Evolutionary conservation across 2,113 vertebrate genomes (phyloP).

Genomic region (Mastomys natalensis): DNA sequence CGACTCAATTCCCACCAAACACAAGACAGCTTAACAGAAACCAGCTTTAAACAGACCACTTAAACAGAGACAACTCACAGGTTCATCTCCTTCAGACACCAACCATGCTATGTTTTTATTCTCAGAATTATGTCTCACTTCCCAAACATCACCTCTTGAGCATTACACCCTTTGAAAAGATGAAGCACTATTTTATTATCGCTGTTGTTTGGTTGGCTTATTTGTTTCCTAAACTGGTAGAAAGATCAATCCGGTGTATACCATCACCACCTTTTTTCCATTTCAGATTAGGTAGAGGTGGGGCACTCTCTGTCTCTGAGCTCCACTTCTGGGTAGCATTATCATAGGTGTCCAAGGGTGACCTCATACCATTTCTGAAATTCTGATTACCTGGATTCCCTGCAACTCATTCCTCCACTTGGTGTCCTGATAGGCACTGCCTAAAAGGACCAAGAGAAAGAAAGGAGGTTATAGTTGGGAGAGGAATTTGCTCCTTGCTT

Average conservation of each 20-base stretch:
- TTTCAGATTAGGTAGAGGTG: background rate
- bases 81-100: background rate
- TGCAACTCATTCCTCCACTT: background rate
- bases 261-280: background rate
- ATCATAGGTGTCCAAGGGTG: no score
- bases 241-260: background rate
- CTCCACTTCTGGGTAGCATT: background rate
- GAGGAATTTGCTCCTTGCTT: background rate
- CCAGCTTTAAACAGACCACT: background rate
- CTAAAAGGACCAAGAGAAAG: background rate
- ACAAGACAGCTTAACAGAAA: slow-evolving; percentile 15
- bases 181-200: background rate
- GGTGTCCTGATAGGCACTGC: background rate
- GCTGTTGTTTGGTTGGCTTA: background rate
- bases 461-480: no score
- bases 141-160: background rate
- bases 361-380: no score
- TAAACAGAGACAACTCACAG: background rate
- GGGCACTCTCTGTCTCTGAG: background rate
- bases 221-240: background rate
- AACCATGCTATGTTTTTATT: background rate
- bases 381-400: no score
- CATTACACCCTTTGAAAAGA: background rate
- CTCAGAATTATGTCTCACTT: background rate
- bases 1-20: slow-evolving; percentile 18